Evolutionary conservation across 2,888 invertebrate genomes (phyloP).

Genomic region (Amphipyra tragopoginis): DNA sequence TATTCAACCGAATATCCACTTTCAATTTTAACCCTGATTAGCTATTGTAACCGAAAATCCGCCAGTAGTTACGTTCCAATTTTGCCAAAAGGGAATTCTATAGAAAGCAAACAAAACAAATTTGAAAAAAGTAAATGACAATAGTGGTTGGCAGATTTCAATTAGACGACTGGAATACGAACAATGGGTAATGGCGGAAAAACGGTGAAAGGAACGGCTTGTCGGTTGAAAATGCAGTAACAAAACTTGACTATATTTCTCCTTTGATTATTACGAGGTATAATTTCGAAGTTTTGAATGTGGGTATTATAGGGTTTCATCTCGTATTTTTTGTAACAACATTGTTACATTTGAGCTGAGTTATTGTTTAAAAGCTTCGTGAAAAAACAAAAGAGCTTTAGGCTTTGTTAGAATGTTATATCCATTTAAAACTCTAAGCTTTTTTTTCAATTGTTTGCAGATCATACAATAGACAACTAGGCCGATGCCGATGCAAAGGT

Average conservation of each 20-base stretch:
- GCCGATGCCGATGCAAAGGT: too few relatives aligned
- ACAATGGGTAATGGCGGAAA: slow-evolving; percentile 29
- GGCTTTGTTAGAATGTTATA: slow-evolving; percentile 38
- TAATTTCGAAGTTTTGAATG: slow-evolving; percentile 36
- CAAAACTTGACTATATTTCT: not conserved
- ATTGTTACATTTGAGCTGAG: slow-evolving; percentile 18
- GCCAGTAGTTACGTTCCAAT: slow-evolving; percentile 46
- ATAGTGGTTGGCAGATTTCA: slow-evolving; percentile 49
- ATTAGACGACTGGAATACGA: slow-evolving; percentile 41
- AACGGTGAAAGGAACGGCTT: slow-evolving; percentile 9
- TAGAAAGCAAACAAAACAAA: slow-evolving; percentile 37
- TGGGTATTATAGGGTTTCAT: slow-evolving; percentile 24
- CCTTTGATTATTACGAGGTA: slow-evolving; percentile 4
- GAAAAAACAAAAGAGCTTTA: slow-evolving; percentile 27
- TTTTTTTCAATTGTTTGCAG: slow-evolving; percentile 35
- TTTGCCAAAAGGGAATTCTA: slow-evolving; percentile 32
- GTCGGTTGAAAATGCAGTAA: slow-evolving; percentile 37
- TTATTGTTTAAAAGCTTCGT: slow-evolving; percentile 16
- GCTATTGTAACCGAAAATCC: slow-evolving; percentile 29
- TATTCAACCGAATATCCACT: slow-evolving; percentile 30
- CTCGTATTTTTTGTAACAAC: slow-evolving; percentile 22
- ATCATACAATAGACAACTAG: slow-evolving; percentile 17
- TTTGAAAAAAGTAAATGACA: slow-evolving; percentile 41
- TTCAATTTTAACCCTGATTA: slow-evolving; percentile 42
- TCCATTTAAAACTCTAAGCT: slow-evolving; percentile 14